Evolutionary conservation across 2,888 invertebrate species (phyloP).

Genomic region (Caradrina kadenii): DNA sequence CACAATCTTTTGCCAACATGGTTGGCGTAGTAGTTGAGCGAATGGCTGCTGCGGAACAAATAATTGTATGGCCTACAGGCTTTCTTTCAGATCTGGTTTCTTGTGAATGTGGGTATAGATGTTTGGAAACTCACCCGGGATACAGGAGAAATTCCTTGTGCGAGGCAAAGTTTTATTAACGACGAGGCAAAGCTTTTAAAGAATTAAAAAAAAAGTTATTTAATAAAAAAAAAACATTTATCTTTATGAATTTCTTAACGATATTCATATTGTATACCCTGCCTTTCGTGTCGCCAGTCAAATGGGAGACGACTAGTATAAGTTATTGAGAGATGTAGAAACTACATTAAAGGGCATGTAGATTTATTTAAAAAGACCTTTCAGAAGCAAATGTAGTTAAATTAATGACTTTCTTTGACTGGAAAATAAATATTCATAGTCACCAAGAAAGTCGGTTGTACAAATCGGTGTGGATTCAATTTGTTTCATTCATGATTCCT

Average conservation of each 20-base stretch:
- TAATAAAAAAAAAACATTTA: background rate
- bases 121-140: no score
- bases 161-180: no score
- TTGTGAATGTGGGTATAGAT: no score
- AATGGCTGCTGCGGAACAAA: no score
- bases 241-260: conserved; percentile 10
- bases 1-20: no score
- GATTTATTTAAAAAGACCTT: conserved; percentile 36
- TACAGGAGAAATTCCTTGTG: no score
- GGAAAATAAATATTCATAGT: conserved; percentile 55
- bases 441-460: conserved; percentile 61
- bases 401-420: conserved; percentile 43
- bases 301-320: background rate
- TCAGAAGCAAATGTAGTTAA: conserved; percentile 32
- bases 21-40: no score
- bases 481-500: conserved; percentile 68
- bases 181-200: no score
- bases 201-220: no score
- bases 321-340: conserved; percentile 11
- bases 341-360: conserved; percentile 9
- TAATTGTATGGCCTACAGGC: no score
- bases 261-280: conserved; percentile 5
- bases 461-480: conserved; percentile 63
- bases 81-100: no score
- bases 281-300: background rate